These are phyloP conservation scores for Drosophila gaucha DNA, from an alignment of 2,888 invertebrate genomes.

Conservation along the genomic window DNA sequence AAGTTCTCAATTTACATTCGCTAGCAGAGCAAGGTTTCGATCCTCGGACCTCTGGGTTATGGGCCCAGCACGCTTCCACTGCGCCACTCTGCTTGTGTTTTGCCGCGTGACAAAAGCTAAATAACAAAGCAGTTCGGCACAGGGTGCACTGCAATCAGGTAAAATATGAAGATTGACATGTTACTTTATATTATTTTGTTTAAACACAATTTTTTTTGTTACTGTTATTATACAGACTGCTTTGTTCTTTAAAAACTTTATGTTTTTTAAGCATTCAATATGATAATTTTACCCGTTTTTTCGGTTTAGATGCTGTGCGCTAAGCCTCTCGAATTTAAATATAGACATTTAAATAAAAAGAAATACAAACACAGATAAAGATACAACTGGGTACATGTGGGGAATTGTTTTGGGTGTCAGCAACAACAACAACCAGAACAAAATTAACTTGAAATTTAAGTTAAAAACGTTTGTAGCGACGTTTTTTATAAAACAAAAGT, in stretches of 20 bases:
- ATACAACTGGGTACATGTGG: slow-evolving; percentile 9
- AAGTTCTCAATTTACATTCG: fast-evolving
- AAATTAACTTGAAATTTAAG: slow-evolving; percentile 64
- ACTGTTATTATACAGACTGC: no score
- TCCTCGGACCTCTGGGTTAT: slow-evolving; percentile 65
- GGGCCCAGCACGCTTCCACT: slow-evolving; percentile 65
- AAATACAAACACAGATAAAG: slow-evolving; percentile 9
- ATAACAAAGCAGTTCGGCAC: background rate
- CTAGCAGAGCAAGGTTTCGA: slow-evolving; percentile 65
- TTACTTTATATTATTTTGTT: slow-evolving; percentile 7
- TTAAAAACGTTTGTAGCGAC: slow-evolving; percentile 40
- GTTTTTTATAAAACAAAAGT: slow-evolving; percentile 75
- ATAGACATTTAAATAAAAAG: slow-evolving; percentile 34
- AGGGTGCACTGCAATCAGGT: slow-evolving; percentile 1
- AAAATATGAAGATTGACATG: slow-evolving; percentile 4
- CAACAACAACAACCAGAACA: slow-evolving; percentile 18
- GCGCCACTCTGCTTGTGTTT: slow-evolving; percentile 52
- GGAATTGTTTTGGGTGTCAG: slow-evolving; percentile 33
- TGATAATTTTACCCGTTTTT: slow-evolving; percentile 46
- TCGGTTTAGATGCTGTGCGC: background rate
- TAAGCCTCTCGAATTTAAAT: slow-evolving; percentile 33
- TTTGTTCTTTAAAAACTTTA: slow-evolving; percentile 5
- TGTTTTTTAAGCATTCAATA: no score
- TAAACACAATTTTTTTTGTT: slow-evolving; percentile 5
- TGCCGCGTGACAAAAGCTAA: background rate